Conservation (phyloP, 2,113 vertebrate genomes). For the Apteryx mantelli region DNA sequence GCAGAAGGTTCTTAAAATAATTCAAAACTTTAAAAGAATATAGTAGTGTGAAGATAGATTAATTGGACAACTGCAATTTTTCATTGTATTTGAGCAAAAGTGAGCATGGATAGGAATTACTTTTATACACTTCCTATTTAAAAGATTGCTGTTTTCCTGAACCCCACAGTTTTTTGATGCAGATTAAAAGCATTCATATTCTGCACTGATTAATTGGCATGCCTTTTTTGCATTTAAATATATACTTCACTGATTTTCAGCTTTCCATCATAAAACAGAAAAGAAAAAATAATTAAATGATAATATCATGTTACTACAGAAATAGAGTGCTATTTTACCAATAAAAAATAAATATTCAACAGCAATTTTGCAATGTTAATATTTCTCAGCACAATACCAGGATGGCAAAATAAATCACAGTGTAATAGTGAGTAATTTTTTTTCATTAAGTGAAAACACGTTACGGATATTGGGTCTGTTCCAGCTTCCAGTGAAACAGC, state of each 20-base stretch:
- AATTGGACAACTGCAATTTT: neutral
- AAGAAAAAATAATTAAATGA: slow-evolving; percentile 72
- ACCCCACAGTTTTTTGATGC: neutral
- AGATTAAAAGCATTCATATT: slow-evolving; percentile 56
- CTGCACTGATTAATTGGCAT: slow-evolving; percentile 53
- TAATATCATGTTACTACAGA: slow-evolving; percentile 39
- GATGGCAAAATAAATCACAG: slow-evolving; percentile 35
- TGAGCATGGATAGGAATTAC: neutral
- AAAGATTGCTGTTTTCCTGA: slow-evolving; percentile 21
- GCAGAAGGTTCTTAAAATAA: neutral
- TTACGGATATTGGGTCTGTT: slow-evolving; percentile 29
- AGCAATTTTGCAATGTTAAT: slow-evolving; percentile 41
- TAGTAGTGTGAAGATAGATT: neutral
- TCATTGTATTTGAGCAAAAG: slow-evolving; percentile 8
- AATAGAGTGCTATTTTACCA: slow-evolving; percentile 15
- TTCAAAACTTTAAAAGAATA: neutral
- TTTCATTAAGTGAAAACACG: slow-evolving; percentile 34
- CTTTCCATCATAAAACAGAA: slow-evolving; percentile 52
- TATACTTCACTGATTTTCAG: slow-evolving; percentile 65
- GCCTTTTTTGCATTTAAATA: slow-evolving; percentile 73
- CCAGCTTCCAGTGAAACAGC: slow-evolving; percentile 33
- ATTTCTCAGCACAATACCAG: slow-evolving; percentile 48
- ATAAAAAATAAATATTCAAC: slow-evolving; percentile 60
- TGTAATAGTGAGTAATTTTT: neutral
- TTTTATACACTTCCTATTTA: slow-evolving; percentile 3